Conservation (phyloP, 2,113 vertebrate species). For the Anser cygnoides region DNA sequence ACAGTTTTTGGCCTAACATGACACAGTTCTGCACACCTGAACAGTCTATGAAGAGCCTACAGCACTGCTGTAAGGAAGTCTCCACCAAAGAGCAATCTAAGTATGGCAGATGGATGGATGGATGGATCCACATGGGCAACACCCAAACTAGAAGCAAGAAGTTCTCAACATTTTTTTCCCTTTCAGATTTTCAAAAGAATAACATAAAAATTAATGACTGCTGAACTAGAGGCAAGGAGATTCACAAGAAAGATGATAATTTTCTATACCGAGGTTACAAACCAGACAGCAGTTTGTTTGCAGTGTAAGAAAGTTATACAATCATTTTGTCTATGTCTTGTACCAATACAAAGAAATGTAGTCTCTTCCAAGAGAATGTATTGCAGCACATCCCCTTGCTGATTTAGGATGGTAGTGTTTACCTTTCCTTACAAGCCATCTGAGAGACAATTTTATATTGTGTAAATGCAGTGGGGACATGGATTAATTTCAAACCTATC, state of each 20-base stretch:
- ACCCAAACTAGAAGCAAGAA: background rate
- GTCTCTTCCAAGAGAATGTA: background rate
- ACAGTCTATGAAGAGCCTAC: background rate
- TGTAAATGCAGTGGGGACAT: constrained; percentile 45
- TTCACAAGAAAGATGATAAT: background rate
- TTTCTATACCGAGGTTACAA: constrained; percentile 29
- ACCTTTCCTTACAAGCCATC: constrained; percentile 26
- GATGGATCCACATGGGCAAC: background rate
- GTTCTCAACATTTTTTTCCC: background rate
- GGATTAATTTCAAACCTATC: constrained; percentile 78
- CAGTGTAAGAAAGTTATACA: background rate
- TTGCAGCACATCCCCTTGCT: background rate
- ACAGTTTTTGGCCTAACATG: background rate
- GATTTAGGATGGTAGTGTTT: constrained; percentile 26
- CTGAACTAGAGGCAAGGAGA: background rate
- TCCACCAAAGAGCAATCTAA: background rate
- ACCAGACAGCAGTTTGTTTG: background rate
- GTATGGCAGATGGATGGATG: background rate
- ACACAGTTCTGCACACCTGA: background rate
- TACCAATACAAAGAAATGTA: background rate
- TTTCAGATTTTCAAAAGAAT: background rate
- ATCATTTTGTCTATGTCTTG: background rate
- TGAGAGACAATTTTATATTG: constrained; percentile 50
- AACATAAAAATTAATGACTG: background rate
- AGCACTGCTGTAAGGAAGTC: background rate